A percentile compares a stretch with the other conserved stretches of the same genome.
These are phyloP conservation scores for Micrasema minimum DNA, from an alignment of 1,140 invertebrate genomes.

Conservation along the genomic window DNA sequence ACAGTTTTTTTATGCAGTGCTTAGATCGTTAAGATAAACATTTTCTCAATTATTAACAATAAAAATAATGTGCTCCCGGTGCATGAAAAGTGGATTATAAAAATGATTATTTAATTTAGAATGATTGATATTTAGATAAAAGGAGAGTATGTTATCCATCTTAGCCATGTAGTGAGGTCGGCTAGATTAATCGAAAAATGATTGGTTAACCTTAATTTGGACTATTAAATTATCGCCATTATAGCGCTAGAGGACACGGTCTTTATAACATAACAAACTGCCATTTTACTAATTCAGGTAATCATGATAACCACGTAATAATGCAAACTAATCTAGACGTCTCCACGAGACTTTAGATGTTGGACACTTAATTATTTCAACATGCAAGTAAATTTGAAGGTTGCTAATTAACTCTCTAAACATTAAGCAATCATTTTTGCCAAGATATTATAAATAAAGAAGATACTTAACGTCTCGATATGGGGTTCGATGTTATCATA, in stretches of 20 bases:
- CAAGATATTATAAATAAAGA: background rate
- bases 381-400: too few species aligned
- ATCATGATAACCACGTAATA: too few species aligned
- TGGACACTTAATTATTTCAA: too few species aligned
- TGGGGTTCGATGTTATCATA: background rate
- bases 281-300: background rate
- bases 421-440: background rate
- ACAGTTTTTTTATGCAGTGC: background rate
- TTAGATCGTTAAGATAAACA: slow-evolving; percentile 3
- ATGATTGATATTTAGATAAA: slow-evolving; percentile 28
- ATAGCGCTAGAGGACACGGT: slow-evolving; percentile 3
- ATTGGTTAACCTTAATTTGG: slow-evolving; percentile 28
- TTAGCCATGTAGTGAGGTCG: slow-evolving; percentile 8
- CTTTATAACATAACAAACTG: slow-evolving; percentile 4
- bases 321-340: too few species aligned
- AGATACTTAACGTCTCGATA: slow-evolving; percentile 7
- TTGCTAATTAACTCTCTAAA: too few species aligned
- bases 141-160: slow-evolving; percentile 16
- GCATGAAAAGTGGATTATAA: slow-evolving; percentile 6
- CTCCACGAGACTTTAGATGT: too few species aligned
- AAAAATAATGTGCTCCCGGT: slow-evolving; percentile 5
- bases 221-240: slow-evolving; percentile 7
- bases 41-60: slow-evolving; percentile 14
- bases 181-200: slow-evolving; percentile 11
- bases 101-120: slow-evolving; percentile 7